Percentiles rank a stretch among this genome's conserved stretches.
These are phyloP conservation scores for Sebastolobus altivelis DNA, from an alignment of 2,797 vertebrate species.

Conservation along the genomic window DNA sequence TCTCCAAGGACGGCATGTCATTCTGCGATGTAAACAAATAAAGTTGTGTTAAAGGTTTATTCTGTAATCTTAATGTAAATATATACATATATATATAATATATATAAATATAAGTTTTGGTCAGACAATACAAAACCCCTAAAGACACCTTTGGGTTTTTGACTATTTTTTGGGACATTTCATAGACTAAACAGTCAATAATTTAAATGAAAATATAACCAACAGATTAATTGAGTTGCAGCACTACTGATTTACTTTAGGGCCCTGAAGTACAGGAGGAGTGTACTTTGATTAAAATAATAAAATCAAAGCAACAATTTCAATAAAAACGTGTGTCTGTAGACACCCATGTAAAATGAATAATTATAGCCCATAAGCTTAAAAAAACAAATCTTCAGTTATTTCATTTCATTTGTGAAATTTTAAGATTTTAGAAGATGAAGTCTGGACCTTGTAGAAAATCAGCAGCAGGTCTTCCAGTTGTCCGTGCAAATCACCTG, in stretches of 20 bases:
- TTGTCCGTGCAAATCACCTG: conserved; percentile 95
- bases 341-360: not conserved
- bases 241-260: not conserved
- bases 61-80: not conserved
- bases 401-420: not conserved
- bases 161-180: not conserved
- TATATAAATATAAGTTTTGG: not conserved
- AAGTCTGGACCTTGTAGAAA: conserved; percentile 93
- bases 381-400: not conserved
- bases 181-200: not conserved
- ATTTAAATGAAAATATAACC: not conserved
- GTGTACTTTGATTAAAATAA: not conserved
- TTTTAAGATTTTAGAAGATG: not conserved
- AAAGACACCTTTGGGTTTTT: not conserved
- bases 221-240: not conserved
- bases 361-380: not conserved
- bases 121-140: not conserved
- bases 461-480: conserved; percentile 94
- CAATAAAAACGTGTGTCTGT: not conserved
- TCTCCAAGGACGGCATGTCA: conserved; percentile 92
- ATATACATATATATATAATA: not conserved
- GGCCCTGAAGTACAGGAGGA: not conserved
- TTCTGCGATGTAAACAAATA: conserved; percentile 84
- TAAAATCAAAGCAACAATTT: not conserved
- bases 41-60: not conserved